Evolutionary conservation across 2,888 invertebrate species (phyloP), one percentile per base, ranked within the genome.

Genomic region (Drosophila acutilabella): DNA sequence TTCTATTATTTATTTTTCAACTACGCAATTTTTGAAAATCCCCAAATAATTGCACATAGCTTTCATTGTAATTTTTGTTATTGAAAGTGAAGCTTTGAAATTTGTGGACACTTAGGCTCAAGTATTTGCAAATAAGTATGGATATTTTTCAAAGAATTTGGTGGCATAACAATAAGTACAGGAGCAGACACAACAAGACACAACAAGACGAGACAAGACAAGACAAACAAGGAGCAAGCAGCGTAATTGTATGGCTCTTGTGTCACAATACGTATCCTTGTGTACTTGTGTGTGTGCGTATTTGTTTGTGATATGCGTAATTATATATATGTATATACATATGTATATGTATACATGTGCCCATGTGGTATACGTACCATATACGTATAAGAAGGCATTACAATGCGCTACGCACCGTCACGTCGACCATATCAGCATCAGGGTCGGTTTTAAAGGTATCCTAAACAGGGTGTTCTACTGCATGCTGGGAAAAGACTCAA

Each of bases 191-290:
- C 41, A 40, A 42, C 40, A 54, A 56, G 54, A 47, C 44, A 47
- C 45, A 51, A 57, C 45, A 59, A 54, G 54, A 53, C 45, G 56
- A 52, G 54, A 53, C 65, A 61, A 51, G 57, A 60, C 70, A 71
- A 47, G 50, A 48, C 76, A 76, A 82, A 69, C 71, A 81, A 71
- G 64, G 52, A 62, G 14, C 65, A 59, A 44, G 41, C 59, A 41
- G 64, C 73, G 73, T 81, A 87, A 87, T 81, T 81, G 84, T 81
- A 57, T 84, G 81, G 40, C 69, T 64, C 69, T 77, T 70, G 58
- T 54, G 51, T 48, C 45, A 16, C 30, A 16, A 50, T 56, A 36
- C 41, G 38, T 50, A 18, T 67, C 50, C 60, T 54, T 65, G 56
- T 67, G 44, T 40, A 11, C 30, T 30, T 30, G 40, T 47, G 11